phyloP scores from a whole-genome alignment of 2,888 invertebrate species.

The Orchesellides sinensis region DNA sequence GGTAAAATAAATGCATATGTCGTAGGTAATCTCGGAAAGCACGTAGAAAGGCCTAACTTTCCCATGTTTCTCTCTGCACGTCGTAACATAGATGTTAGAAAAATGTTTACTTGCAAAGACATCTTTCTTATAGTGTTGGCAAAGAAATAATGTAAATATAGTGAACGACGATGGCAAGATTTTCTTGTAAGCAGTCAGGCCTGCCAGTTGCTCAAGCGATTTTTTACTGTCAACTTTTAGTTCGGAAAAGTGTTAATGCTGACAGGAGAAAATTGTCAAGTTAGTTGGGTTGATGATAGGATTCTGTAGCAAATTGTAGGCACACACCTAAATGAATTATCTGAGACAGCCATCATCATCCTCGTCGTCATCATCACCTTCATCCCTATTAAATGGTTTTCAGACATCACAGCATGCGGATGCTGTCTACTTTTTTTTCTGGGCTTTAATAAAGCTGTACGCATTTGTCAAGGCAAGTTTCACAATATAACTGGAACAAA shows the following conservation, averaged over 20 bases:
- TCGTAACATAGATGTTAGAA: neutral
- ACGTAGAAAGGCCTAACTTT: neutral
- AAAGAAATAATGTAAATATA: neutral
- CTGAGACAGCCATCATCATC: neutral
- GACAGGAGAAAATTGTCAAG: constrained; percentile 58
- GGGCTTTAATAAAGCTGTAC: no score
- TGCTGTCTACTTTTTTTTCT: neutral
- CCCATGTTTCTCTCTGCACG: neutral
- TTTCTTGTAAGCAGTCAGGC: constrained; percentile 27
- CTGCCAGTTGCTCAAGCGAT: constrained; percentile 61
- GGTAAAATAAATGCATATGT: neutral
- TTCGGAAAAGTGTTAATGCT: constrained; percentile 52
- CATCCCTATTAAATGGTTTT: neutral
- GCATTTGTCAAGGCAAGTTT: no score
- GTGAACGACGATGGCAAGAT: neutral
- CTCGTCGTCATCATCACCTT: neutral
- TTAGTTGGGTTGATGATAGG: constrained; percentile 30
- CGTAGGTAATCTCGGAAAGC: neutral
- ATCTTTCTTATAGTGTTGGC: neutral
- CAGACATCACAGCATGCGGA: no score
- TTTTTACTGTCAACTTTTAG: constrained; percentile 64
- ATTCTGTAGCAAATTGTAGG: neutral
- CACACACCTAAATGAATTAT: neutral
- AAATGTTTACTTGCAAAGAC: constrained; percentile 4
- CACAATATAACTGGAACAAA: no score